Conservation (phyloP, 2,113 vertebrate species). For the Cacatua alba region DNA sequence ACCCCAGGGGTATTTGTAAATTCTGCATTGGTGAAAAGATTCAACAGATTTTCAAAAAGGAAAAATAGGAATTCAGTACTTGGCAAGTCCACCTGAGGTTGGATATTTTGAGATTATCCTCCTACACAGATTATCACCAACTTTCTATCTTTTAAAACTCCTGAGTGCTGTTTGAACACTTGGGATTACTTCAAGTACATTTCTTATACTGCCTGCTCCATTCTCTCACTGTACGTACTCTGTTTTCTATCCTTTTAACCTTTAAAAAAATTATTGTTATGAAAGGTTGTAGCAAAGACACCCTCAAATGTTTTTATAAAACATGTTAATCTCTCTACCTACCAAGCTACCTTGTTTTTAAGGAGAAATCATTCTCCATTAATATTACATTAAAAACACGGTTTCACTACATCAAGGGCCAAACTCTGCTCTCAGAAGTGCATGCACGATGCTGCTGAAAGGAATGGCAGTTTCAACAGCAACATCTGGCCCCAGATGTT, state of each 20-base stretch:
- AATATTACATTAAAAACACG: slow-evolving; percentile 41
- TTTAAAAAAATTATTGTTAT: not conserved
- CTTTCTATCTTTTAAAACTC: not conserved
- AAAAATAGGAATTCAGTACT: not conserved
- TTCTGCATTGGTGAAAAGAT: not conserved
- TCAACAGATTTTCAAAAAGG: not conserved
- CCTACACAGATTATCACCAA: not conserved
- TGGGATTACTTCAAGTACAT: not conserved
- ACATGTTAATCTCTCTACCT: not conserved
- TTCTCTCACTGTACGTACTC: not conserved
- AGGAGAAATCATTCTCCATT: slow-evolving; percentile 17
- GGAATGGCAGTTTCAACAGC: not conserved
- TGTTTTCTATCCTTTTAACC: not conserved
- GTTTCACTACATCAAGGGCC: slow-evolving; percentile 11
- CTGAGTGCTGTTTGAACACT: not conserved
- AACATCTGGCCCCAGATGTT: slow-evolving; percentile 68
- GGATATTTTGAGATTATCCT: not conserved
- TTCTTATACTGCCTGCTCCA: not conserved
- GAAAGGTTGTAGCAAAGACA: not conserved
- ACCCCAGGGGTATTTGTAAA: not conserved
- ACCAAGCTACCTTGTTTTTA: not conserved
- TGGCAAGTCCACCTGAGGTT: not conserved
- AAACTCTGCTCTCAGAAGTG: not conserved
- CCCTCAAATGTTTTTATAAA: not conserved
- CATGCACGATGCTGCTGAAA: not conserved